Percentiles rank a stretch among this genome's conserved stretches.
phyloP scores from a whole-genome alignment of 2,797 vertebrate genomes.

The Caiman crocodilus region DNA sequence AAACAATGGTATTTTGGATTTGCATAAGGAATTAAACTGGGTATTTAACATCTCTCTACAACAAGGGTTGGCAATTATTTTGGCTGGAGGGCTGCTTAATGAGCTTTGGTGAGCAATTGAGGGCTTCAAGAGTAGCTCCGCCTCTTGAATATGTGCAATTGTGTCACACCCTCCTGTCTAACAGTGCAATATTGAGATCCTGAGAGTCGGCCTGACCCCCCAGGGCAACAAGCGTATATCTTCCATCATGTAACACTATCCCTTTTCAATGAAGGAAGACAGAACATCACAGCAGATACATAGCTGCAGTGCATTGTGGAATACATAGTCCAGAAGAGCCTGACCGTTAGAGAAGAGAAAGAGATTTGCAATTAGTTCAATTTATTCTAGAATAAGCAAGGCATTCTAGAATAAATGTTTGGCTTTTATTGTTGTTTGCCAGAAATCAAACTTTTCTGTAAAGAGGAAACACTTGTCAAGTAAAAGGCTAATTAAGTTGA shows the following conservation, averaged over 20 bases:
- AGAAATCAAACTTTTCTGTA: neutral
- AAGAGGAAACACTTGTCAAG: neutral
- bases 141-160: too few relatives aligned
- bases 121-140: too few relatives aligned
- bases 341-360: neutral
- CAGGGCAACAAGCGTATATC: neutral
- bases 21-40: neutral
- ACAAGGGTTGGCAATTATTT: too few relatives aligned
- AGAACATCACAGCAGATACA: neutral
- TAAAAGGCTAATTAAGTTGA: neutral
- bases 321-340: neutral
- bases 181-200: too few relatives aligned
- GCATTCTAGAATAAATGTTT: neutral
- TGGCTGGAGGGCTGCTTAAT: too few relatives aligned
- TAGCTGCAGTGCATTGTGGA: neutral
- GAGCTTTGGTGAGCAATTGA: too few relatives aligned
- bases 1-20: neutral
- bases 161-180: too few relatives aligned
- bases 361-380: too few relatives aligned
- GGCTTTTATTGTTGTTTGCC: neutral
- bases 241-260: neutral
- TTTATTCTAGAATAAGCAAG: neutral
- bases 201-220: too few relatives aligned
- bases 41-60: neutral
- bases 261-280: neutral